Evolutionary conservation across 2,797 vertebrate species (phyloP).

Genomic region (Tauraco hartlaubi): DNA sequence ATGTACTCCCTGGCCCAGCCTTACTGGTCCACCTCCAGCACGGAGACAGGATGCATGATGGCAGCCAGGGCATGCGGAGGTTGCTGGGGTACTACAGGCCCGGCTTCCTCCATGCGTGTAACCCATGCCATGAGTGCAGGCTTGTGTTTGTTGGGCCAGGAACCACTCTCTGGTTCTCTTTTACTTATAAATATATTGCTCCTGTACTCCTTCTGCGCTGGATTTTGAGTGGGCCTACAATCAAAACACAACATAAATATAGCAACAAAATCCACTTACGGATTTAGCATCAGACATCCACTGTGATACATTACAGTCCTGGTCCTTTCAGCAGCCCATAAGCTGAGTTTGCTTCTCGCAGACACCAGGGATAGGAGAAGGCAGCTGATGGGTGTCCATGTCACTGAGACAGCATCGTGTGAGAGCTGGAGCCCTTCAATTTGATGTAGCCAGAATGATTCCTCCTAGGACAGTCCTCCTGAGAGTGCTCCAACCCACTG

Average conservation of each 20-base stretch:
- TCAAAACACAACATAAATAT: background rate
- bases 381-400: background rate
- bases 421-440: background rate
- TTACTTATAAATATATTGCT: background rate
- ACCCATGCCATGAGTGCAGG: background rate
- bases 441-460: background rate
- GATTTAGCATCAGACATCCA: background rate
- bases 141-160: background rate
- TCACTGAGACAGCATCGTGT: background rate
- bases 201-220: background rate
- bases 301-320: background rate
- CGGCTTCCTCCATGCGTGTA: background rate
- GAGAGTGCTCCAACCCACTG: background rate
- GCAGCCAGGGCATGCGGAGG: accelerated
- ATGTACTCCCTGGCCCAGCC: too few relatives aligned
- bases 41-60: background rate
- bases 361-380: background rate
- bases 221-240: background rate
- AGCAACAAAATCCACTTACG: background rate
- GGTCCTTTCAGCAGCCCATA: background rate
- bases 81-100: background rate
- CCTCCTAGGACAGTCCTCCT: background rate
- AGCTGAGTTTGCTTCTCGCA: background rate
- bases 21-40: background rate
- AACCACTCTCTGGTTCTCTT: background rate